A percentile compares a stretch with the other conserved stretches of the same genome.
Conservation (phyloP, 2,113 vertebrate genomes). For the Alethe diademata region DNA sequence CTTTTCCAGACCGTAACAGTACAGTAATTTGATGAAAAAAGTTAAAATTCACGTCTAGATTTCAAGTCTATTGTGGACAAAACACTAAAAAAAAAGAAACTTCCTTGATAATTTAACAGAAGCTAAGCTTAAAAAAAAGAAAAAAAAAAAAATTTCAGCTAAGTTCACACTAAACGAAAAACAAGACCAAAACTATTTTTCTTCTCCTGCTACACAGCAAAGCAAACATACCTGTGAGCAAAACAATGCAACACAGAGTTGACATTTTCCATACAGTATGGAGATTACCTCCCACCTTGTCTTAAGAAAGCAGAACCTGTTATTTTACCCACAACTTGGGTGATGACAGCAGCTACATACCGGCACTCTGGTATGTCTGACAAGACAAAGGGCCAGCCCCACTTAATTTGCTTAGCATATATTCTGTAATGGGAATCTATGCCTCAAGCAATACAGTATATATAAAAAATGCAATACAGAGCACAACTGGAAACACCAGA, state of each 20-base stretch:
- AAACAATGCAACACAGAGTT: not conserved
- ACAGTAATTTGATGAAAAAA: not conserved
- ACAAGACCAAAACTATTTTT: not conserved
- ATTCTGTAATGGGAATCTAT: not conserved
- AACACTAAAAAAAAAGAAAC: not conserved
- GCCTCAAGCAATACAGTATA: not conserved
- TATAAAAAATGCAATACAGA: not conserved
- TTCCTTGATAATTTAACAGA: not conserved
- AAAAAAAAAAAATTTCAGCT: too few relatives aligned
- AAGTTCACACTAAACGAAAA: not conserved
- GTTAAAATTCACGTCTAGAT: rapidly evolving
- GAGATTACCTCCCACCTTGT: not conserved
- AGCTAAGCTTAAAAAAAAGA: not conserved
- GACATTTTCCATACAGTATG: not conserved
- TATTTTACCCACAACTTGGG: not conserved
- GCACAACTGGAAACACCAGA: not conserved
- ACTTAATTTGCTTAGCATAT: not conserved
- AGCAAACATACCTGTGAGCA: not conserved
- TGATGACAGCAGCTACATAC: not conserved
- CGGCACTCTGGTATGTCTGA: not conserved
- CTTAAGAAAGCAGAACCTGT: not conserved
- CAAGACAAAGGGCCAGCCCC: not conserved
- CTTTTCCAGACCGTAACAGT: not conserved
- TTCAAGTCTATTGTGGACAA: not conserved
- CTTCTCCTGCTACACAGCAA: not conserved